Evolutionary conservation across 2,888 invertebrate species (phyloP).

Genomic region (Andrena bucephala): DNA sequence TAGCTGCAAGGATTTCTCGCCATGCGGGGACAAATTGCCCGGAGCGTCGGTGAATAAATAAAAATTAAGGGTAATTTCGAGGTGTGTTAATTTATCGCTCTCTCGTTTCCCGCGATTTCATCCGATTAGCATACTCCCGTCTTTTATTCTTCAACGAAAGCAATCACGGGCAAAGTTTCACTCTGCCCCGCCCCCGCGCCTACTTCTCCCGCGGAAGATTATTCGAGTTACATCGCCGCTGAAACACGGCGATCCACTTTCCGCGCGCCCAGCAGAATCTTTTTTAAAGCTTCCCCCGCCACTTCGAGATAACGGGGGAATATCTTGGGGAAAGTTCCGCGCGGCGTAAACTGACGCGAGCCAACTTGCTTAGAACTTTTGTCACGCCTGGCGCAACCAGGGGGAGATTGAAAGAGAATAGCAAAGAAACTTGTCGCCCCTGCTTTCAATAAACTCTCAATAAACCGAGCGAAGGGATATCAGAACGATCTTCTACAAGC

Average conservation of each 20-base stretch:
- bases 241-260: background rate
- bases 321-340: conserved; percentile 38
- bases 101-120: conserved; percentile 6
- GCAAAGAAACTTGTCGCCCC: conserved; percentile 28
- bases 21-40: conserved; percentile 16
- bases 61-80: conserved; percentile 13
- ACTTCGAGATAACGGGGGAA: conserved; percentile 26
- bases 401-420: background rate
- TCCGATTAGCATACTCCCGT: background rate
- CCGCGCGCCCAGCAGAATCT: background rate
- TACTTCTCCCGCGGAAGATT: background rate
- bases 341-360: conserved; percentile 32
- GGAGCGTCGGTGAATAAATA: conserved; percentile 36
- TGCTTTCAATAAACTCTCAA: conserved; percentile 39
- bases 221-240: conserved; percentile 10
- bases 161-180: conserved; percentile 2
- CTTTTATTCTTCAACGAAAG: conserved; percentile 1
- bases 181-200: background rate
- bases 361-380: conserved; percentile 28
- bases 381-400: conserved; percentile 3
- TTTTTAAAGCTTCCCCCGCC: background rate
- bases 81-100: background rate
- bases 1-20: conserved; percentile 37
- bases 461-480: conserved; percentile 18
- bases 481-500: conserved; percentile 2